A percentile compares a stretch with the other conserved stretches of the same genome.
Evolutionary conservation across 1,140 invertebrate genomes (phyloP).

Genomic region (Penaeus japonicus): DNA sequence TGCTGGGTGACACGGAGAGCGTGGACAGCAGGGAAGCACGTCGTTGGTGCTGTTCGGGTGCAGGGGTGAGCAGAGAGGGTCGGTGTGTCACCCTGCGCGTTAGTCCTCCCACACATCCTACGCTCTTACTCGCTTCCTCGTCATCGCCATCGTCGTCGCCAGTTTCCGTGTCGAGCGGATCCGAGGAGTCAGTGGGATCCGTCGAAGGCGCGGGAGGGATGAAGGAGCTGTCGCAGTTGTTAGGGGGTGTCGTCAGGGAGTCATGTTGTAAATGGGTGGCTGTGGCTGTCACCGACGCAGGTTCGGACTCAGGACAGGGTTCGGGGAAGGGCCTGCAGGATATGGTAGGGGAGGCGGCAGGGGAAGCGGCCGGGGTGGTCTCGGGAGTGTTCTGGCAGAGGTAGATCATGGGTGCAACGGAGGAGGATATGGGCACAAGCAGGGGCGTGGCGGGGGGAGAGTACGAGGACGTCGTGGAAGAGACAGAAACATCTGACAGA

Average conservation of each 20-base stretch:
- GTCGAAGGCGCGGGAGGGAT: not conserved
- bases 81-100: not conserved
- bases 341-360: not conserved
- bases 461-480: not conserved
- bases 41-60: constrained; percentile 16
- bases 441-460: constrained; percentile 1
- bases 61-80: constrained; percentile 25
- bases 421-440: not conserved
- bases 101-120: not conserved
- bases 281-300: not conserved
- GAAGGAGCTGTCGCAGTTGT: too few species aligned
- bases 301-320: not conserved
- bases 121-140: not conserved
- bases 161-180: constrained; percentile 15
- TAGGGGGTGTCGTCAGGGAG: not conserved
- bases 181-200: constrained; percentile 39
- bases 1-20: constrained; percentile 32
- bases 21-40: constrained; percentile 30
- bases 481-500: too few species aligned
- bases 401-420: constrained; percentile 23
- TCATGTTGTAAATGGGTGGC: not conserved
- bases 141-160: constrained; percentile 30
- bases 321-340: not conserved
- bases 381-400: constrained; percentile 29
- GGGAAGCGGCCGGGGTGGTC: constrained; percentile 14